Evolutionary conservation across 2,113 vertebrate genomes (phyloP).

Genomic region (Gopherus flavomarginatus): DNA sequence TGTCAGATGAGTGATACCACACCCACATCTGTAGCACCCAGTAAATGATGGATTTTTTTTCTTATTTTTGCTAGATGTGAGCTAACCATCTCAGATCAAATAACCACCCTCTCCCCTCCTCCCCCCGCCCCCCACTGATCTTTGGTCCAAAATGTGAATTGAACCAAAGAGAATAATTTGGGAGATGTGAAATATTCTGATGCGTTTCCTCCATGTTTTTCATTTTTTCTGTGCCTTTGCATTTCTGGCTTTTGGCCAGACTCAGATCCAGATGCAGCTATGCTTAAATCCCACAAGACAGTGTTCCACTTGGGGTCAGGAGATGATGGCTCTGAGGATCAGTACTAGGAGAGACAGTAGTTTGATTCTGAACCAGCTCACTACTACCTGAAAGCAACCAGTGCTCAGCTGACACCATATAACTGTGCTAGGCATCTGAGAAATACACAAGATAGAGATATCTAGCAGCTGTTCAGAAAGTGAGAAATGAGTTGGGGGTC

Average conservation of each 20-base stretch:
- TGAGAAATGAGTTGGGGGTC: not conserved
- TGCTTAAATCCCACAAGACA: not conserved
- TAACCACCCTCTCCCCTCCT: not conserved
- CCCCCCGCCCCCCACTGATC: not conserved
- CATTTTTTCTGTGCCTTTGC: not conserved
- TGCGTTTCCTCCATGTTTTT: not conserved
- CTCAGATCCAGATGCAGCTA: not conserved
- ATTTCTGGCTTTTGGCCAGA: not conserved
- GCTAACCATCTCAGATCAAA: not conserved
- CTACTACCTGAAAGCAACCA: not conserved
- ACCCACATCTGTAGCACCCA: not conserved
- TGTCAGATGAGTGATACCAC: not conserved
- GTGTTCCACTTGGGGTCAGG: not conserved
- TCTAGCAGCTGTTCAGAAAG: not conserved
- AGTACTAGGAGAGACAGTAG: not conserved
- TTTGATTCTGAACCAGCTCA: not conserved
- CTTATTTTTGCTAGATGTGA: not conserved
- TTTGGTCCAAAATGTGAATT: not conserved
- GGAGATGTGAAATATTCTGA: not conserved
- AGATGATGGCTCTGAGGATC: not conserved
- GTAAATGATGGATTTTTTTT: not conserved
- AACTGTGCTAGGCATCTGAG: not conserved
- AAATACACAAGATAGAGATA: not conserved
- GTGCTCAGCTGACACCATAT: not conserved
- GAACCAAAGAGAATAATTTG: not conserved